Base-by-base conservation (phyloP, 2,113 vertebrate genomes). In the Cyprinodon brontotheroides region DNA sequence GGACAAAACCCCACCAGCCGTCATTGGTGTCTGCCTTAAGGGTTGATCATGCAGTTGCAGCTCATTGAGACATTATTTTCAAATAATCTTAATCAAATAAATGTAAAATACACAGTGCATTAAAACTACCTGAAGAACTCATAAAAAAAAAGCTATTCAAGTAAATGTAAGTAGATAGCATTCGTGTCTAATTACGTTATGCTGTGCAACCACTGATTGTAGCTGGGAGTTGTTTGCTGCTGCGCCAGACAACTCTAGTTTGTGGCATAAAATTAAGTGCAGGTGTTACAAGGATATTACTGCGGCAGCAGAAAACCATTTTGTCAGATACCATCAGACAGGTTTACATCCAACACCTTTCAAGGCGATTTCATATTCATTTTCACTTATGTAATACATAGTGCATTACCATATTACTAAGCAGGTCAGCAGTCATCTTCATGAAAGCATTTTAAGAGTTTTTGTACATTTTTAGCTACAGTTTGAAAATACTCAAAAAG, bases 291-390 rank as follows among this genome's bases (percentile, higher is more conserved):
- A 17, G 12, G 63, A 70, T 74, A 64, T 72, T 59, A 38, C 20
- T 65, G 67, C 38, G 0, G 66, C 43, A 65, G 50, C 38, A 74
- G 38, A 74, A 64, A 77, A 53, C 4, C 29, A 29, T 87, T 74
- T 84, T 77, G 67, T 83, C 72, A 68, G 64, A 78, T 67, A 74
- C 43, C 45, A 63, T 85, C 50, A 72, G 47, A 63, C 39, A 59
- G 68, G 70, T 83, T 84, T 68, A 48, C 66, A 45, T 39, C 48
- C 15, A 76, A 22, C 65, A 79, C 82, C 50, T 77, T 53, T 67
- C 48, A 47, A 1, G 37, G 68, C 68, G 48, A 81, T 70, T 76
- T 65, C 41, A 76, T 78, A 78, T 85, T 86, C 36, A 85, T 70
- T 74, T 48, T 20, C 37, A 67, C 61, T 79, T 67, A 38, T 57